phyloP scores from a whole-genome alignment of 2,797 vertebrate species.

The Yasuhikotakia modesta region DNA sequence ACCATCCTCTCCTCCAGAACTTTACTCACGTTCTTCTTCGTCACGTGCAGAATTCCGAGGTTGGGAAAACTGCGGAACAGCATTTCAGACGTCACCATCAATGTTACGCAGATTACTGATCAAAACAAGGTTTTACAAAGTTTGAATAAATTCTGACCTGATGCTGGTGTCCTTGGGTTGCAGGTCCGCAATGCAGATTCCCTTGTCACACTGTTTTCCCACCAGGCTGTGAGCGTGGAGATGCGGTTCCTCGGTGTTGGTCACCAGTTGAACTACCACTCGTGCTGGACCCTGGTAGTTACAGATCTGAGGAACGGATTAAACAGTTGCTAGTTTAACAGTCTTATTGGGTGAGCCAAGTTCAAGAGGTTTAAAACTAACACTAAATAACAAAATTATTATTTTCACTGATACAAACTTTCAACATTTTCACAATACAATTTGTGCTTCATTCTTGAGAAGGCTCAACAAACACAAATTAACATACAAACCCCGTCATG shows the following conservation, averaged over 20 bases:
- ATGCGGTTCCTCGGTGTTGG: constrained; percentile 78
- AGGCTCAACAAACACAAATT: too few relatives aligned
- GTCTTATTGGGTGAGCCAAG: not conserved
- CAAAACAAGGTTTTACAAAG: not conserved
- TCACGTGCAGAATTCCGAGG: constrained; percentile 95
- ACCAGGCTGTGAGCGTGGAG: constrained; percentile 97
- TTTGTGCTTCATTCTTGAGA: too few relatives aligned
- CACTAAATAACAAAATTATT: too few relatives aligned
- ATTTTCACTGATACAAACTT: too few relatives aligned
- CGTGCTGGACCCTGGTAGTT: constrained; percentile 92
- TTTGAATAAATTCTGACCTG: constrained; percentile 75
- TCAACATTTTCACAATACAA: too few relatives aligned
- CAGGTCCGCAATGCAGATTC: constrained; percentile 84
- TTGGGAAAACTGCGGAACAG: constrained; percentile 86
- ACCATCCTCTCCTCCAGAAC: constrained; percentile 91
- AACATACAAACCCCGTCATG: too few relatives aligned
- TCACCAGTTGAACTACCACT: constrained; percentile 95
- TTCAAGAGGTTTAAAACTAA: too few relatives aligned
- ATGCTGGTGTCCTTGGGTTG: constrained; percentile 90
- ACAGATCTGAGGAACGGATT: constrained; percentile 74
- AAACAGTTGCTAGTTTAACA: too few relatives aligned
- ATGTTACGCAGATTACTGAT: not conserved
- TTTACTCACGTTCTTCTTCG: constrained; percentile 95
- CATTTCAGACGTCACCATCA: not conserved
- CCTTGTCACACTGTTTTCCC: constrained; percentile 95